A percentile compares a stretch with the other conserved stretches of the same genome.
phyloP scores from a whole-genome alignment of 2,113 vertebrate species.

The Hemicordylus capensis region DNA sequence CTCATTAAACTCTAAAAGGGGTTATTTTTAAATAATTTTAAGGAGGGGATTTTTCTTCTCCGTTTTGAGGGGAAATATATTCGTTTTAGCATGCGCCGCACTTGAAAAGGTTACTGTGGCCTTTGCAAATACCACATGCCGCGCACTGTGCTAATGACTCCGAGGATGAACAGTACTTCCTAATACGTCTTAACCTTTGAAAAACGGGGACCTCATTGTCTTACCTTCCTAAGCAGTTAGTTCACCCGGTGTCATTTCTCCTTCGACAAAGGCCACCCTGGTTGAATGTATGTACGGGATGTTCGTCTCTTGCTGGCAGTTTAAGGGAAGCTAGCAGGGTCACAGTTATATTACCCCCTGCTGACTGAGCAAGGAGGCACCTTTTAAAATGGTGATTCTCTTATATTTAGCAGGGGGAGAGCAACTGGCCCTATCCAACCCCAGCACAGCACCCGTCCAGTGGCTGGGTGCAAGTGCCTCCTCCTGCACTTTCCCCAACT shows the following conservation, averaged over 20 bases:
- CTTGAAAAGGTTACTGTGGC: conserved; percentile 85
- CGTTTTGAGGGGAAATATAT: conserved; percentile 67
- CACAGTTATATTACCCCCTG: too few relatives aligned
- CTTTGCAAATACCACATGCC: conserved; percentile 82
- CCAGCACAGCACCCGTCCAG: too few relatives aligned
- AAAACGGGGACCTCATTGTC: conserved; percentile 79
- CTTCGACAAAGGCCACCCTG: conserved; percentile 72
- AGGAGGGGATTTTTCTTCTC: neutral
- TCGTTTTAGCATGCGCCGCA: conserved; percentile 75
- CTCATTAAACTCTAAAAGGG: neutral
- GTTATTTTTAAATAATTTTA: neutral
- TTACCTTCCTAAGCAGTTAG: conserved; percentile 85
- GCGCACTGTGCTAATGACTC: conserved; percentile 79
- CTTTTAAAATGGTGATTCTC: too few relatives aligned
- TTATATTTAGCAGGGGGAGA: too few relatives aligned
- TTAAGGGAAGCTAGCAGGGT: rapidly evolving
- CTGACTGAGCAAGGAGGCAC: too few relatives aligned
- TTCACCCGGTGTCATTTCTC: conserved; percentile 76
- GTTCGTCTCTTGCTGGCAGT: conserved; percentile 30
- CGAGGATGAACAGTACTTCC: conserved; percentile 74
- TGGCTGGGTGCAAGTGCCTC: neutral
- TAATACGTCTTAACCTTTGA: conserved; percentile 83
- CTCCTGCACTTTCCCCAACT: too few relatives aligned
- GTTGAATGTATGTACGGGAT: conserved; percentile 59
- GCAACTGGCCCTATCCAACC: neutral